These are phyloP conservation scores for Drosophila ohnishii DNA, from an alignment of 1,140 invertebrate species.

Conservation along the genomic window DNA sequence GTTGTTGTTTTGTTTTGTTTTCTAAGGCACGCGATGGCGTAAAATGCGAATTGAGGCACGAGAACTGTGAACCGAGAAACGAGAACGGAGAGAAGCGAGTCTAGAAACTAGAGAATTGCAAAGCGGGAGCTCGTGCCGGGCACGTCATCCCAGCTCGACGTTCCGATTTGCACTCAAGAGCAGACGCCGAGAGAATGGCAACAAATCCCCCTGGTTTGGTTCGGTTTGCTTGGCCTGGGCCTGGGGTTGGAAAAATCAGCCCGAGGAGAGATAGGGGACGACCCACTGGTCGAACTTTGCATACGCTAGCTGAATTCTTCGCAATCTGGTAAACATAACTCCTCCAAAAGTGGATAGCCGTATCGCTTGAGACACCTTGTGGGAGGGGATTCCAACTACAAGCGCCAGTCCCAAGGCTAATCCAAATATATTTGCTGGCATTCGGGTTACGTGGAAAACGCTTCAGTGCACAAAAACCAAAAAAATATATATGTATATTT, in stretches of 20 bases:
- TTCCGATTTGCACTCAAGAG: conserved; percentile 70
- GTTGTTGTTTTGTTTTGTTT: conserved; percentile 23
- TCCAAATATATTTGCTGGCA: conserved; percentile 11
- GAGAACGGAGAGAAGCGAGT: background rate
- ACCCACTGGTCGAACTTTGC: conserved; percentile 17
- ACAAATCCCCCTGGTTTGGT: conserved; percentile 14
- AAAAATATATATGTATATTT: background rate
- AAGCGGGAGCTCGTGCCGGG: conserved; percentile 44
- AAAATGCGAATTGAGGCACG: conserved; percentile 15
- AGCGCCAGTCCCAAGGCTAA: conserved; percentile 27
- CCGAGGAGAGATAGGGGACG: conserved; percentile 11
- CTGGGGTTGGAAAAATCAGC: conserved; percentile 26
- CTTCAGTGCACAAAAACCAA: conserved; percentile 44
- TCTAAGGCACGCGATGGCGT: conserved; percentile 60
- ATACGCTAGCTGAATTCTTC: conserved; percentile 20
- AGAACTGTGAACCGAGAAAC: background rate
- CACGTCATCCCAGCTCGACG: conserved; percentile 70
- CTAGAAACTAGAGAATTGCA: conserved; percentile 11
- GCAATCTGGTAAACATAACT: background rate
- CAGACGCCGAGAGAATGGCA: conserved; percentile 19
- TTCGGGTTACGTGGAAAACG: conserved; percentile 43
- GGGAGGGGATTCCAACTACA: background rate
- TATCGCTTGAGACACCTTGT: conserved; percentile 6
- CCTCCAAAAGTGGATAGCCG: background rate
- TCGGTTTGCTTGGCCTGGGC: background rate